Evolutionary conservation across 2,113 vertebrate species (phyloP), one percentile per base, ranked within the genome.

Genomic region (Lampris incognitus): DNA sequence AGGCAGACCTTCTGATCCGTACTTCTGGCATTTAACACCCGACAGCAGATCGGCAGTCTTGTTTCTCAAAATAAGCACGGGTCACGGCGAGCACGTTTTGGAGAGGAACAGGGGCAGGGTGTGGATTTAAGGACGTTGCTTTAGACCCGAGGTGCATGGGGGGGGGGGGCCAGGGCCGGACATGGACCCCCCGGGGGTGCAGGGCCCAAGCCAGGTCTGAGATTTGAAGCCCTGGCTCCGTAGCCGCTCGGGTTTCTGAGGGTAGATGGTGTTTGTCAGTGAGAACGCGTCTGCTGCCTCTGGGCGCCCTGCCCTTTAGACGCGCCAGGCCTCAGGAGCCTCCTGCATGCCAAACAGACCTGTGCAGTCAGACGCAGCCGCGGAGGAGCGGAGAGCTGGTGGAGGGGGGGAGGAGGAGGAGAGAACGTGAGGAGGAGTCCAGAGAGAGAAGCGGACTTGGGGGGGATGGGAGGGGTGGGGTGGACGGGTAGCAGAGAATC

Each of bases 281-380:
- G 81, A 82, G 88, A 89, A 88, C 86, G 90, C 86, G 91, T 94
- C 92, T 92, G 85, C 84, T 83, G 92, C 88, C 88, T 87, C 91
- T 90, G 88, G 92, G 90, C 87, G 83, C 86, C 85, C 87, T 94
- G 93, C 89, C 92, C 87, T 94, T 93, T 94, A 92, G 89, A 92
- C 76, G 86, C 92, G 87, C 88, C 84, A 79, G 87, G 88, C 92
- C 90, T 92, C 79, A 70, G 76, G 90, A 92, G 89, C 88, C 75
- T 86, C 75, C 91, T 94, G 92, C 92, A 94, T 93, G 86, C 88
- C 84, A 93, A 94, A 69, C 91, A 93, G 91, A 90, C 84, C 88
- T 87, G 87, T 80, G 83, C 90, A 92, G 91, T 88, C 91, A 92
- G 86, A 92, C 84, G 86, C 86, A 88, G 88, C 85, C 82, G n/a